Evolutionary conservation across 1,140 invertebrate species (phyloP), one percentile per base, ranked within the genome.

Genomic region (Neotoxoptera formosana): DNA sequence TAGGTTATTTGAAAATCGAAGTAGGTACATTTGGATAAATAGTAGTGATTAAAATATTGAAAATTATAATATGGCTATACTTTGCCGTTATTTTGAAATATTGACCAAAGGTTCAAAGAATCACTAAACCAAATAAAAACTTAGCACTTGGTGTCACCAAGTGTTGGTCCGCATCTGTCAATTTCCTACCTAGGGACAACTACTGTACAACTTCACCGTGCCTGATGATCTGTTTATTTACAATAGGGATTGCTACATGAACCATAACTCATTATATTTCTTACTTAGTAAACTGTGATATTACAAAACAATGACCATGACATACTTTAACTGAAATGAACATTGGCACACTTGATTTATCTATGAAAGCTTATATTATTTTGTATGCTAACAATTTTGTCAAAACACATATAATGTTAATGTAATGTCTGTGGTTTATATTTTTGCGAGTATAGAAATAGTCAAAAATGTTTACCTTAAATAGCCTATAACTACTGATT

Each of bases 371-470:
- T 76, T 87, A 87, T 87, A 48, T 51, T 88, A 60, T 56, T 90
- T 36, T 23, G 23, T 56, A 30, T 56, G 8, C 21, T 53, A 51
- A 53, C 48, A 34, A 88, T 51, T 14, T n/a, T 76, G 30, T 76
- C 14, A n/a, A 20, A 21, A 48, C 20, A 88, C 30, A 8, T 87
- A 20, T 48, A 34, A 23, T 53, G 25, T 47, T 41, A 45, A 30
- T 23, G 20, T 53, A 30, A 89, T 36, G 25, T 89, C 56, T 56
- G 17, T 41, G 17, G 8, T 56, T 56, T 56, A 41, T 90, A 0
- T 41, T 90, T 90, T 56, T 41, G 25, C 14, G 53, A 90, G 51
- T 90, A 41, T 88, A 88, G 86, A 88, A 89, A 89, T 89, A 90
- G 4, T 90, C 30, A 36, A 90, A 90, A 60, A 60, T 25, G 17